These are phyloP conservation scores for Clarias magur DNA, from an alignment of 2,113 vertebrate species.

Conservation along the genomic window DNA sequence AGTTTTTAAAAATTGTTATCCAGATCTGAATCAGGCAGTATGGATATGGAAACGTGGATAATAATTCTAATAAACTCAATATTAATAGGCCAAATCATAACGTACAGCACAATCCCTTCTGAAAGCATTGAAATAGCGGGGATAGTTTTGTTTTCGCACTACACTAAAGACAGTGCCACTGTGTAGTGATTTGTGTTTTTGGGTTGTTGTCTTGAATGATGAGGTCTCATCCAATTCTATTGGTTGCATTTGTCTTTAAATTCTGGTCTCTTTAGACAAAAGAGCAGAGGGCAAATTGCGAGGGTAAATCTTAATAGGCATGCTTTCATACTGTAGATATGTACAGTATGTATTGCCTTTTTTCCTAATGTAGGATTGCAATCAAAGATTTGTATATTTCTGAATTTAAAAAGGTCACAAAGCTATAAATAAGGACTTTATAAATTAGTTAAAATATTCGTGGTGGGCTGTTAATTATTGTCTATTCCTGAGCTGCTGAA, in stretches of 20 bases:
- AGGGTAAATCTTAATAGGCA: not conserved
- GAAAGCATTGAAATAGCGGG: no score
- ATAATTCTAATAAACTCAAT: not conserved
- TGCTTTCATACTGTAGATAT: not conserved
- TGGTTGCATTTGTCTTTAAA: no score
- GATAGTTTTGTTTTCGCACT: no score
- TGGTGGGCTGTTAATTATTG: not conserved
- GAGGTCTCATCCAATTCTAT: no score
- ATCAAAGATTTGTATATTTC: not conserved
- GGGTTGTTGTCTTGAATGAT: no score
- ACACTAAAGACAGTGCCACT: no score
- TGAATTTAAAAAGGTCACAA: not conserved
- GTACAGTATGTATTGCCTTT: not conserved
- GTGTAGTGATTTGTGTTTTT: no score
- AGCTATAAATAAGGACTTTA: conserved; percentile 4
- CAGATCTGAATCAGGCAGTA: not conserved
- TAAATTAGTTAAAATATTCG: not conserved
- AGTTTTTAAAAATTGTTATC: not conserved
- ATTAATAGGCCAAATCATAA: not conserved
- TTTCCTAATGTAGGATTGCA: not conserved
- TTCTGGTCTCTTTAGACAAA: not conserved
- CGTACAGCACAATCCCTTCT: not conserved
- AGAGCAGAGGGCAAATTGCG: not conserved
- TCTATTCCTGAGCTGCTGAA: not conserved
- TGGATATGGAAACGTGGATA: not conserved